These are phyloP conservation scores for Tragelaphus imberbis DNA, from an alignment of 2,113 vertebrate species.

Conservation along the genomic window DNA sequence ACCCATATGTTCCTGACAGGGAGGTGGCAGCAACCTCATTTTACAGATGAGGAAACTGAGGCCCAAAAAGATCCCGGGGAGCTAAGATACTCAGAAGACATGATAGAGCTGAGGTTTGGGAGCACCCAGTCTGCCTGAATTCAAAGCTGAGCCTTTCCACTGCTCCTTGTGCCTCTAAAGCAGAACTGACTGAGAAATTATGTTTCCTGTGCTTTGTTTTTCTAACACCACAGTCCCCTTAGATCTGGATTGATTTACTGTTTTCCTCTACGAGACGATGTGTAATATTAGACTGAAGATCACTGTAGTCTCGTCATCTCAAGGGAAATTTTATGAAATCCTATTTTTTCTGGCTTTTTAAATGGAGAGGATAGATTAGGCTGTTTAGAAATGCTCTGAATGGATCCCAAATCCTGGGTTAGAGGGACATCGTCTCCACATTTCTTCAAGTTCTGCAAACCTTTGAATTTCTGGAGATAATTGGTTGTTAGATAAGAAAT, in stretches of 20 bases:
- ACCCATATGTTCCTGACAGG: neutral
- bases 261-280: neutral
- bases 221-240: neutral
- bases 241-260: neutral
- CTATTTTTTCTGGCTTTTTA: neutral
- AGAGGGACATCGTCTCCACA: neutral
- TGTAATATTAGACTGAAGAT: neutral
- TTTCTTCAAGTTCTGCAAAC: neutral
- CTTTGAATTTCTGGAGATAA: neutral
- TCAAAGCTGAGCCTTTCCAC: neutral
- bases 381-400: neutral
- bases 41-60: neutral
- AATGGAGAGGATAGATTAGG: neutral
- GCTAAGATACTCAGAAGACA: neutral
- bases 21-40: neutral
- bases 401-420: neutral
- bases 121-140: neutral
- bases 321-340: neutral
- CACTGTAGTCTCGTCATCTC: neutral
- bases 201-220: neutral
- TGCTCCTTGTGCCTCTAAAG: neutral
- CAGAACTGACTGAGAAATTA: neutral
- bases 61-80: neutral
- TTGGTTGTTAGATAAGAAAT: conserved; percentile 5
- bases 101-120: neutral